Evolutionary conservation across 2,113 vertebrate species (phyloP), one percentile per base, ranked within the genome.

Genomic region (Melanerpes aurifrons): DNA sequence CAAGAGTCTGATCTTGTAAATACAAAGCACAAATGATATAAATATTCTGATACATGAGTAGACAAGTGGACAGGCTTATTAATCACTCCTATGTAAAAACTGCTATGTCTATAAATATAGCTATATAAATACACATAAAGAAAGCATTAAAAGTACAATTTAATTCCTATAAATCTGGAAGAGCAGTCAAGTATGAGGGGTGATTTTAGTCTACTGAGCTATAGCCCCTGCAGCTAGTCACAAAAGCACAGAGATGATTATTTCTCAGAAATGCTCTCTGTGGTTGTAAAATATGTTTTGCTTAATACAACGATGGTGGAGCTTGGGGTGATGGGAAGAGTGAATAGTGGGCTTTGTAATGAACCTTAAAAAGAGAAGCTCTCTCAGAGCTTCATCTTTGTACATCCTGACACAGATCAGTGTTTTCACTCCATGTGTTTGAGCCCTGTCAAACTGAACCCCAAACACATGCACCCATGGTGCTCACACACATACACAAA

Each of bases 231-330:
- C 75, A 94, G 87, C 48, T 75, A 63, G 40, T 90, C 70, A 82
- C 71, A 87, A 81, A 87, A 82, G 84, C 68, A 45, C 56, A 61
- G 87, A 67, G 59, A 68, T 91, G 89, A 87, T 89, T 94, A 93
- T 93, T 93, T 87, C 53, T 81, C 66, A 95, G 91, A 92, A 86
- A 89, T 75, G 19, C 28, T 87, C 75, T 91, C 64, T 54, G 64
- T 66, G 54, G 37, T 15, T 95, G 64, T 89, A 81, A 87, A 87
- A 95, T 48, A 16, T 62, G 62, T 68, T 93, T 94, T 91, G 32
- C 72, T 92, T 94, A 92, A 91, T 88, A 83, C 61, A 86, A 53
- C 0, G 0, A 22, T 56, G 85, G 54, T 82, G 48, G 43, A 93
- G 72, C 57, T 45, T 87, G 40, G 18, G 91, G 87, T 95, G 91